Conservation (phyloP, 2,113 vertebrate species). For the Axis porcinus region DNA sequence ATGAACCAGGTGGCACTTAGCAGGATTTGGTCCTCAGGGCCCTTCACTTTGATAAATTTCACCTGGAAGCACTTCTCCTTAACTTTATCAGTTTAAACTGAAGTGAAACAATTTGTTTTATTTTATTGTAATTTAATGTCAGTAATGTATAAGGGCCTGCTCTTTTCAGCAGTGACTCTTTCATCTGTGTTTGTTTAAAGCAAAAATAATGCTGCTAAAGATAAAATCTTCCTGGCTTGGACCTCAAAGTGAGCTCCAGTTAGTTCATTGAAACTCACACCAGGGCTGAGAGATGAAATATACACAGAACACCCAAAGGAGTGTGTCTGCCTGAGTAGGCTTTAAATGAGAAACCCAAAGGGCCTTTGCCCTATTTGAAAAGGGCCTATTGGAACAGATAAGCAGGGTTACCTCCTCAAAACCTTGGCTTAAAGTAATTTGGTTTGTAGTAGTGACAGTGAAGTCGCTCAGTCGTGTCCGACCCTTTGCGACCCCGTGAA, state of each 20-base stretch:
- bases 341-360: slow-evolving; percentile 24
- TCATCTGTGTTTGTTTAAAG: slow-evolving; percentile 42
- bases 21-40: slow-evolving; percentile 3
- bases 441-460: not conserved
- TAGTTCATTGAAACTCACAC: slow-evolving; percentile 1
- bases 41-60: slow-evolving; percentile 48
- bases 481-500: no score
- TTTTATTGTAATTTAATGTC: slow-evolving; percentile 54
- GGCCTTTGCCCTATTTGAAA: not conserved
- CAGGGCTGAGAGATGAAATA: not conserved
- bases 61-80: slow-evolving; percentile 31
- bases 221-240: not conserved
- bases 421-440: not conserved
- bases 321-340: not conserved
- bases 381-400: not conserved
- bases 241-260: slow-evolving; percentile 21
- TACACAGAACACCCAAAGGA: slow-evolving; percentile 17
- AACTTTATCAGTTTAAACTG: slow-evolving; percentile 29
- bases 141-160: not conserved
- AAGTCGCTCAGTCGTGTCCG: no score
- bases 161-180: not conserved
- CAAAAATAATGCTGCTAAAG: slow-evolving; percentile 32
- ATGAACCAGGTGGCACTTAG: slow-evolving; percentile 27
- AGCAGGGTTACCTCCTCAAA: slow-evolving; percentile 5
- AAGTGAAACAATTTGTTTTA: slow-evolving; percentile 31